Base-by-base conservation (phyloP, 2,113 vertebrate genomes). In the Ailuropoda melanoleuca region DNA sequence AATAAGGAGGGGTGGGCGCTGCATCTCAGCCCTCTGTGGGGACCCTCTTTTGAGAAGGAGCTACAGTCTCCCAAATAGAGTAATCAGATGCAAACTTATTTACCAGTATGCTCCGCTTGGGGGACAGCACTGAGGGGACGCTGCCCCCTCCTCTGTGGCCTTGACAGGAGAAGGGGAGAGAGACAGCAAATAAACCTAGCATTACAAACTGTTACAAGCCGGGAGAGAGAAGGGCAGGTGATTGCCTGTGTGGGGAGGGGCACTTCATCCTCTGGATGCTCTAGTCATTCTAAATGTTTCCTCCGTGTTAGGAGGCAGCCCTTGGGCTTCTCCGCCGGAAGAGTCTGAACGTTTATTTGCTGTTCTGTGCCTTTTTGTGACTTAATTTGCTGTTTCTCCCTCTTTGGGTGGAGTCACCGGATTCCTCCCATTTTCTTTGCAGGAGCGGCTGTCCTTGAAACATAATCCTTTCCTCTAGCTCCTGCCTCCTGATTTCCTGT, bases 251-350 rank as follows among this genome's bases (percentile, higher is more conserved):
- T 3, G 14, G 74, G 29, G 4, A 19, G 17, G 37, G 24, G 11
- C 13, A 0, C 10, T 24, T 66, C 14, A 11, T n/a, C 39, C 56
- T 87, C 29, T 21, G 21, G 70, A 15, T 13, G 6, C 24, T 12
- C 34, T 3, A n/a, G 43, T 50, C 43, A 43, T 43, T 43, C 43
- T 43, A 43, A 43, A 15, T 14, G 3, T 37, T 37, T n/a, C 11
- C 31, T 34, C 18, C 58, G 12, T 6, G 18, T 23, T 8, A 62
- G 37, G 39, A 74, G 64, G 13, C 13, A 23, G 37, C 37, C 11
- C 23, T 43, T 2, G 18, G 53, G 62, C 23, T 56, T 78, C 18
- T 4, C 0, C 4, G 24, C 53, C 37, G 1, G 7, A 11, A 0
- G 21, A 21, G 85, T 23, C 62, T 14, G 53, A 34, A n/a, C 2